These are phyloP conservation scores for Hydrochoerus hydrochaeris DNA, from an alignment of 2,113 vertebrate species.

Conservation along the genomic window DNA sequence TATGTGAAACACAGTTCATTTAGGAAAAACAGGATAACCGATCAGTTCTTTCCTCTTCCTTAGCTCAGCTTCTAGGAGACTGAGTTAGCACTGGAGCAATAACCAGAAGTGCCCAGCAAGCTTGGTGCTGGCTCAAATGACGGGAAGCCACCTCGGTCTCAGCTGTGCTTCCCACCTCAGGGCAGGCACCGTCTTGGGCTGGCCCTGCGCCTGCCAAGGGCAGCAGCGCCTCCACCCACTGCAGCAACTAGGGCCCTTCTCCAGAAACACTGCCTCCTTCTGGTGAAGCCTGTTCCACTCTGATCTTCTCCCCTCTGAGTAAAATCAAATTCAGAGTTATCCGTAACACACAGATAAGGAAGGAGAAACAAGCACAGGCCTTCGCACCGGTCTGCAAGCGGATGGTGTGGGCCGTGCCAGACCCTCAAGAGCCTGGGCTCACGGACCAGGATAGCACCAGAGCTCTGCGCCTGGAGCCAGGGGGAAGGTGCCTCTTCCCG, in stretches of 20 bases:
- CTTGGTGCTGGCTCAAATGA: not conserved
- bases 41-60: not conserved
- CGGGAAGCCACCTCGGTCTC: not conserved
- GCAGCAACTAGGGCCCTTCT: not conserved
- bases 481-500: not conserved
- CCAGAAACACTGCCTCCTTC: not conserved
- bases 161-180: not conserved
- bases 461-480: rapidly evolving
- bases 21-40: not conserved
- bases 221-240: not conserved
- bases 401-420: not conserved
- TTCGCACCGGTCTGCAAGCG: not conserved
- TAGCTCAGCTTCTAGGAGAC: not conserved
- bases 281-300: not conserved
- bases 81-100: not conserved
- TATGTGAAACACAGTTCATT: not conserved
- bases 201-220: not conserved
- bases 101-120: not conserved
- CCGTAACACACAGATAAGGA: not conserved
- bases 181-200: rapidly evolving
- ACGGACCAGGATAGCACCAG: no score
- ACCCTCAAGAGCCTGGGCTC: not conserved
- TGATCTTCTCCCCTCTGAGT: not conserved
- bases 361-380: not conserved
- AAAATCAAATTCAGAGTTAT: not conserved